These are phyloP conservation scores for Garrulus glandarius DNA, from an alignment of 2,797 vertebrate species.

Conservation along the genomic window DNA sequence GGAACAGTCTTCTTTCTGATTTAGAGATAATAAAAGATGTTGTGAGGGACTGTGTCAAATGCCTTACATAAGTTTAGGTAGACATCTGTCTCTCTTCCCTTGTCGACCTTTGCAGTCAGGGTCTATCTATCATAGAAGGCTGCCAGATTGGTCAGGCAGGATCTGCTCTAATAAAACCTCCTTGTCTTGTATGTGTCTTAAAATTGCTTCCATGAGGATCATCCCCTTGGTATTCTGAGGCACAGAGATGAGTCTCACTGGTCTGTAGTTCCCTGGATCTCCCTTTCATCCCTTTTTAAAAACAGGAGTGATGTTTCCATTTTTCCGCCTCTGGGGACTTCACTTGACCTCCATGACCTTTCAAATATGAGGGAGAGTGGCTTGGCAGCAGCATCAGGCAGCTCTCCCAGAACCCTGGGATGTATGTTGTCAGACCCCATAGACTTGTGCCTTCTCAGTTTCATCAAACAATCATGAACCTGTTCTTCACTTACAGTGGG, in stretches of 20 bases:
- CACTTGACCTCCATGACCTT: background rate
- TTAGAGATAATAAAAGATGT: background rate
- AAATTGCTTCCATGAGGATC: background rate
- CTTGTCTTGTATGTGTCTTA: background rate
- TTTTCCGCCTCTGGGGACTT: background rate
- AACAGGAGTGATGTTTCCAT: background rate
- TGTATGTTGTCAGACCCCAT: background rate
- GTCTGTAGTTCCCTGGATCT: background rate
- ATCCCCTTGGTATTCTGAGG: background rate
- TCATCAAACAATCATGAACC: rapidly evolving
- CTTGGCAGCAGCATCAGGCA: background rate
- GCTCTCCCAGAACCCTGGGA: background rate
- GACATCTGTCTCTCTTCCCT: background rate
- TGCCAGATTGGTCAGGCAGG: background rate
- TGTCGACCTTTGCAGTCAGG: rapidly evolving
- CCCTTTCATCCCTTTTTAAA: background rate
- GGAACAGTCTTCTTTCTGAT: background rate
- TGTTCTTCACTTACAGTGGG: background rate
- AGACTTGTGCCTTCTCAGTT: background rate
- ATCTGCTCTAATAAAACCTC: background rate
- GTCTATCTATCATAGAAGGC: background rate
- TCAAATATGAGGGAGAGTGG: background rate
- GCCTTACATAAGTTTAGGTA: background rate
- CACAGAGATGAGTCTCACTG: background rate
- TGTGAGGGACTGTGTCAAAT: background rate